Conservation (phyloP, 2,888 invertebrate genomes). For the Gymnocheta viridis region DNA sequence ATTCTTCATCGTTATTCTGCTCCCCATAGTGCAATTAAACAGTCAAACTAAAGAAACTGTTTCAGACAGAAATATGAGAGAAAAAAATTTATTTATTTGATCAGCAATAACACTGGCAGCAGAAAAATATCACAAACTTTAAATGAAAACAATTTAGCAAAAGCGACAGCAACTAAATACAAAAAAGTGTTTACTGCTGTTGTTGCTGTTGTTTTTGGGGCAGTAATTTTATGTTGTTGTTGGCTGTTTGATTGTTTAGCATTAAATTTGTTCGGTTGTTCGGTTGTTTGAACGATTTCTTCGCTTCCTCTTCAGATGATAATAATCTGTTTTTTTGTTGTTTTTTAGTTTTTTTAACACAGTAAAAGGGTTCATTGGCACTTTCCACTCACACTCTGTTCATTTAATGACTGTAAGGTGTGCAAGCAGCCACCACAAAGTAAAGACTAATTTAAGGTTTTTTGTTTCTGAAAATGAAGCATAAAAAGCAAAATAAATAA, state of each 20-base stretch:
- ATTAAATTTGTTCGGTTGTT: neutral
- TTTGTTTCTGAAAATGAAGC: conserved; percentile 41
- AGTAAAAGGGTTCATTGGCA: conserved; percentile 64
- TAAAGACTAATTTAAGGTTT: conserved; percentile 46
- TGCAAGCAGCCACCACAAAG: conserved; percentile 12
- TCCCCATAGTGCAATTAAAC: conserved; percentile 41
- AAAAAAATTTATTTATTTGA: conserved; percentile 55
- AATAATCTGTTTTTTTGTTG: conserved; percentile 53
- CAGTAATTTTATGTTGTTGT: conserved; percentile 26
- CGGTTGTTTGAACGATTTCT: conserved; percentile 1
- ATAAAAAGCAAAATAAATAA: conserved; percentile 39
- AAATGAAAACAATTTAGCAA: conserved; percentile 60
- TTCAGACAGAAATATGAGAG: conserved; percentile 47
- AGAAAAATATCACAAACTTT: conserved; percentile 25
- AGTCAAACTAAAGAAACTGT: conserved; percentile 19
- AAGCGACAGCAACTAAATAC: neutral
- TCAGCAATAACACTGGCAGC: conserved; percentile 39
- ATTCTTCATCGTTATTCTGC: neutral
- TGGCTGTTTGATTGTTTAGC: conserved; percentile 1
- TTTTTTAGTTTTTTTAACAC: conserved; percentile 16
- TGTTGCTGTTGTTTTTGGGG: conserved; percentile 17
- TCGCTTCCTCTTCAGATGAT: conserved; percentile 51
- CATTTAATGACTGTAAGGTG: conserved; percentile 16
- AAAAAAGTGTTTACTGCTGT: conserved; percentile 1
- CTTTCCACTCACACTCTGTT: conserved; percentile 32